Evolutionary conservation across 2,888 invertebrate genomes (phyloP), one percentile per base, ranked within the genome.

Genomic region (Volucella inflata): DNA sequence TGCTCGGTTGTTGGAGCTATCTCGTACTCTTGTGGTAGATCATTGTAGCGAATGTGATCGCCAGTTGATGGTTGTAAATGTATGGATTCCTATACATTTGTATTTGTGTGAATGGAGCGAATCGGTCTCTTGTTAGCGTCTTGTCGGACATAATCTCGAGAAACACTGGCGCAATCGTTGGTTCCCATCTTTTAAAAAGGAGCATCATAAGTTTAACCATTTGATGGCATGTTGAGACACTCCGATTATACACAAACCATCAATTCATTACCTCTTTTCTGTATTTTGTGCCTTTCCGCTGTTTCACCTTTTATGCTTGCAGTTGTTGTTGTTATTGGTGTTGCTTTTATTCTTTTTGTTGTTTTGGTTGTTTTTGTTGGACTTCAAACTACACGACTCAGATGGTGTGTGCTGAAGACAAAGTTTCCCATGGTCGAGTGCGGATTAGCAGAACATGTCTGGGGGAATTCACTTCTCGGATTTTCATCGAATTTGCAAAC

Each of bases 211-310:
- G 85, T 85, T 85, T 85, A 85, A 85, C 76, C 85, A 85, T 85
- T 85, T 85, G 85, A 85, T 85, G 81, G 85, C 85, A 85, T 85
- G 85, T 85, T 85, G 85, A 85, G 85, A 85, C 85, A 85, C 85
- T 85, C 85, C 77, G 85, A 85, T 85, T 85, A 85, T 85, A 85
- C 80, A 80, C 85, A 81, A 85, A 85, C 85, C 85, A 85, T 85
- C 85, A 85, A 85, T 85, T 85, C 85, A 85, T 85, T 85, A 85
- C 77, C 85, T 85, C 72, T 72, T 77, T 85, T 85, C 81, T 81
- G 81, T 79, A 79, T 71, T 79, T 76, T 84, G 67, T 71, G 79
- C 80, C 78, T 80, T 71, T 80, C 65, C 64, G 75, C 75, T 53
- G 75, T 67, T 71, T 79, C 10, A 62, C 38, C 55, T 84, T 79